Evolutionary conservation across 2,888 invertebrate species (phyloP), one percentile per base, ranked within the genome.

Genomic region (Xestobium rufovillosum): DNA sequence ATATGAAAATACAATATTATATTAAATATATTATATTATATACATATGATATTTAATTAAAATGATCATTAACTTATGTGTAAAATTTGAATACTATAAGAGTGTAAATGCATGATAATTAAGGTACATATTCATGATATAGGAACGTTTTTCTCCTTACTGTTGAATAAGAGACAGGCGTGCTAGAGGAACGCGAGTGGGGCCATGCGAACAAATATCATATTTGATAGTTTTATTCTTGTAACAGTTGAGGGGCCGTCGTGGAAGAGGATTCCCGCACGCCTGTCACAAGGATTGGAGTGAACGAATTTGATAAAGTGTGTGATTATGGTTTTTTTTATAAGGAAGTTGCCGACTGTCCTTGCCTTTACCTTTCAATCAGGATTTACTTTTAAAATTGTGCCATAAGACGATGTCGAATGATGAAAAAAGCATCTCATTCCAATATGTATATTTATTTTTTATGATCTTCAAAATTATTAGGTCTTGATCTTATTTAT

Each of bases 271-370:
- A 51, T 51, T 55, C 57, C 59, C 56, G 53, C 52, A 54, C 56
- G 56, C 51, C 56, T 55, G 59, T 53, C 56, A 33, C 51, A 50
- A 42, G 47, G 51, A 53, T 53, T 45, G 55, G 55, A 45, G 60
- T 60, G 60, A 61, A 60, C 59, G 53, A 58, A 59, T 60, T 63
- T 63, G 63, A 64, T 62, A 62, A 63, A 62, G 60, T 62, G 62
- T 61, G 57, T 59, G 61, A 62, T 63, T 60, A 57, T 53, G 47
- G 36, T 39, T 32, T 39, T 31, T 42, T 41, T 31, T 38, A 31
- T 37, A 47, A 44, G 49, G 46, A 51, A 50, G 43, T 52, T 53
- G 59, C 60, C 59, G 58, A 61, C 55, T 54, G 42, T 51, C 56
- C 61, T 60, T 61, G 60, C 61, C 61, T 55, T 52, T 45, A 46